These are phyloP conservation scores for Cyphomyrmex costatus DNA, from an alignment of 1,140 invertebrate genomes.

Conservation along the genomic window DNA sequence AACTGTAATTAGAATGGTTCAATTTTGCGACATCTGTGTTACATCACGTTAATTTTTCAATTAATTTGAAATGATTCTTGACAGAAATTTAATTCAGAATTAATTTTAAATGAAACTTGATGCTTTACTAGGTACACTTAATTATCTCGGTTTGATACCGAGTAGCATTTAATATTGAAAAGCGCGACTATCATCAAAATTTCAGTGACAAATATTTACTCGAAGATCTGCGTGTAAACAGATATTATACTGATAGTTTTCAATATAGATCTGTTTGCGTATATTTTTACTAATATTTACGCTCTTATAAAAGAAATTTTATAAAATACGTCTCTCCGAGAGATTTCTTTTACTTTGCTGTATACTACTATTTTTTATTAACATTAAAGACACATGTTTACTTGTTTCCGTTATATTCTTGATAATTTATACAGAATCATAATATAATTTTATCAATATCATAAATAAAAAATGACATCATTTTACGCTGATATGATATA, in stretches of 20 bases:
- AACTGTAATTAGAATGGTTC: neutral
- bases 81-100: slow-evolving; percentile 1
- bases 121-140: neutral
- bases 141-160: slow-evolving; percentile 15
- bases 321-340: neutral
- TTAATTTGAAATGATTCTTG: neutral
- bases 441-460: neutral
- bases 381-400: no score
- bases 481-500: neutral
- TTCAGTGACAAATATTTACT: neutral
- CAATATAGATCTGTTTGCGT: neutral
- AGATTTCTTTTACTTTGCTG: no score
- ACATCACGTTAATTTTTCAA: neutral
- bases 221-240: neutral
- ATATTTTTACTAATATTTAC: neutral
- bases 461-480: neutral
- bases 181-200: neutral
- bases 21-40: neutral
- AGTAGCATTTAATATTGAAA: slow-evolving; percentile 8
- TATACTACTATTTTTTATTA: no score
- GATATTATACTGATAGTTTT: neutral
- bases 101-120: neutral
- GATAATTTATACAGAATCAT: neutral
- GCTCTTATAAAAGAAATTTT: neutral
- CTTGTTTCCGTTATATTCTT: no score